Evolutionary conservation across 2,888 invertebrate species (phyloP).

Genomic region (Carpatolechia fugitivella): DNA sequence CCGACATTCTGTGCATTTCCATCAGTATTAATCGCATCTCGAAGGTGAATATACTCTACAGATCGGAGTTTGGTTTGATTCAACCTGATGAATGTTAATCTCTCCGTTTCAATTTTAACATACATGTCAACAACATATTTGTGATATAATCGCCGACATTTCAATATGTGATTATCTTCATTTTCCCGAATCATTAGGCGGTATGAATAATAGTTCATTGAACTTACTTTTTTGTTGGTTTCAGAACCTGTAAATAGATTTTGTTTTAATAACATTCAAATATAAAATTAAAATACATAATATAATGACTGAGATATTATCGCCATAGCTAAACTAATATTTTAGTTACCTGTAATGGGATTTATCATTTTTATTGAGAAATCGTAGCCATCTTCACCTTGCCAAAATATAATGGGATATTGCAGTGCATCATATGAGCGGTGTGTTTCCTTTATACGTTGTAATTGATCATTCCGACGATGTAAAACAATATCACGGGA

Average conservation of each 20-base stretch:
- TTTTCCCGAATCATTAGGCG: conserved; percentile 20
- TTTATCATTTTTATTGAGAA: no score
- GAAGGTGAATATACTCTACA: conserved; percentile 20
- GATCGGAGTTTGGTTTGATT: conserved; percentile 18
- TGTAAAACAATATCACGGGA: conserved; percentile 31
- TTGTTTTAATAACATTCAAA: neutral
- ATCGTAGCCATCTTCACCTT: no score
- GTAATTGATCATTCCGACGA: conserved; percentile 32
- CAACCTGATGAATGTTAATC: conserved; percentile 17
- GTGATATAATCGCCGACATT: conserved; percentile 16
- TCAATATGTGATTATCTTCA: conserved; percentile 19
- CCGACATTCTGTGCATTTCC: conserved; percentile 27
- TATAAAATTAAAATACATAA: conserved; percentile 12
- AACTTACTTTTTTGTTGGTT: conserved; percentile 23
- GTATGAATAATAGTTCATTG: conserved; percentile 26
- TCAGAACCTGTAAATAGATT: conserved; percentile 19
- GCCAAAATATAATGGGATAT: no score
- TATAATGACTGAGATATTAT: conserved; percentile 3
- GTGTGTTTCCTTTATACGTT: conserved; percentile 37
- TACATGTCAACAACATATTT: conserved; percentile 21
- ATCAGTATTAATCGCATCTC: conserved; percentile 18
- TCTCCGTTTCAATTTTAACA: conserved; percentile 22
- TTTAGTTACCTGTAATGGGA: conserved; percentile 24
- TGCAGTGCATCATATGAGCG: conserved; percentile 41
- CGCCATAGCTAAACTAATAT: neutral